These are phyloP conservation scores for Balearica regulorum DNA, from an alignment of 2,797 vertebrate genomes.

Conservation along the genomic window DNA sequence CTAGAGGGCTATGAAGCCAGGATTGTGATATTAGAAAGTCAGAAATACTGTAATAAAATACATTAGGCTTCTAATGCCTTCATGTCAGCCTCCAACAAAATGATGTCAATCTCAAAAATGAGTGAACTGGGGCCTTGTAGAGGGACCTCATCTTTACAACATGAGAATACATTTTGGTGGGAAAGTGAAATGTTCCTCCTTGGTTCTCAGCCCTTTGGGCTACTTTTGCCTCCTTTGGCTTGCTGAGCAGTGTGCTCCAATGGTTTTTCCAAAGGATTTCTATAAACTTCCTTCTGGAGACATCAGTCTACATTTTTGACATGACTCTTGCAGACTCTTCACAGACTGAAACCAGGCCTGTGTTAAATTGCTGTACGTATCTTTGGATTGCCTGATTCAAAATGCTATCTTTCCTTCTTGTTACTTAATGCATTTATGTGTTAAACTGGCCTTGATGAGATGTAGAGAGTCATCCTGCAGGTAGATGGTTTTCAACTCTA, in stretches of 20 bases:
- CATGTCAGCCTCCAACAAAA: neutral
- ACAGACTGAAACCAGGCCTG: neutral
- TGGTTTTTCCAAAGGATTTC: neutral
- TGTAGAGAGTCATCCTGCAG: neutral
- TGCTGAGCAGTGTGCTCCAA: neutral
- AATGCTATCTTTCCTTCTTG: neutral
- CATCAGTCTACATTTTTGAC: neutral
- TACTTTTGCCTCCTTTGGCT: neutral
- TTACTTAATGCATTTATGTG: neutral
- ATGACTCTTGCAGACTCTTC: neutral
- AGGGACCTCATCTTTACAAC: accelerated
- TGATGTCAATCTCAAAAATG: neutral
- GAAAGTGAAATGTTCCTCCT: neutral
- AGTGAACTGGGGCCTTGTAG: accelerated
- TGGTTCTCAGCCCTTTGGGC: neutral
- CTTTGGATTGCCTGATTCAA: neutral
- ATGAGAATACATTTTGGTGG: neutral
- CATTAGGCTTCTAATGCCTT: neutral
- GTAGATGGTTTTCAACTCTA: neutral
- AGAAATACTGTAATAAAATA: neutral
- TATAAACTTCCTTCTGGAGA: neutral
- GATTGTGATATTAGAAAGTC: neutral
- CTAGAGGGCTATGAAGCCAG: neutral
- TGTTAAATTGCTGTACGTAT: neutral
- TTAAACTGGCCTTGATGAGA: neutral